Evolutionary conservation across 2,113 vertebrate genomes (phyloP).

Genomic region (Corythornis cristatus): DNA sequence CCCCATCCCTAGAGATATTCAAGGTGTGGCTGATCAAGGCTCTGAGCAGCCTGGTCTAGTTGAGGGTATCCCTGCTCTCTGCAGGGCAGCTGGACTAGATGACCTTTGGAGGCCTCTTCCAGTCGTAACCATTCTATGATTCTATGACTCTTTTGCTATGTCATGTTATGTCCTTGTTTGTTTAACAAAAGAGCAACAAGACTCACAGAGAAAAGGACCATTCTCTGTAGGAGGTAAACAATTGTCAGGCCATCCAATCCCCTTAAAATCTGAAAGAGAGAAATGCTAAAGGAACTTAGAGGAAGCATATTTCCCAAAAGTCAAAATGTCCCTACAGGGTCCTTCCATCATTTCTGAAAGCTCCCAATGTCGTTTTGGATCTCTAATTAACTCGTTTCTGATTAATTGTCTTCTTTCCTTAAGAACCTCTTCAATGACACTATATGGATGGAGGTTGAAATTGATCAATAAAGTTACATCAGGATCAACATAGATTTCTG

Average conservation of each 20-base stretch:
- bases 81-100: no score
- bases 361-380: neutral
- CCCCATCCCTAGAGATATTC: no score
- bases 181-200: neutral
- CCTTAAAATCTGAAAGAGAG: neutral
- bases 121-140: no score
- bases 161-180: neutral
- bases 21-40: no score
- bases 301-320: neutral
- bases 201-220: neutral
- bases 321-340: neutral
- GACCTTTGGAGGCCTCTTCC: no score
- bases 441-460: slow-evolving; percentile 33
- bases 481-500: neutral
- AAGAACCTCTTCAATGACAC: slow-evolving; percentile 20
- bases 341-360: slow-evolving; percentile 3
- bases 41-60: no score
- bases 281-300: neutral
- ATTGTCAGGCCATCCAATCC: neutral
- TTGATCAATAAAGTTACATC: slow-evolving; percentile 15
- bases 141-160: neutral
- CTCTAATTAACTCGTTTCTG: slow-evolving; percentile 51
- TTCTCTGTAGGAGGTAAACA: neutral
- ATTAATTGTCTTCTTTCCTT: slow-evolving; percentile 39
- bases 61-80: no score